Evolutionary conservation across 2,797 vertebrate genomes (phyloP).

Genomic region (Ispidina lecontei): DNA sequence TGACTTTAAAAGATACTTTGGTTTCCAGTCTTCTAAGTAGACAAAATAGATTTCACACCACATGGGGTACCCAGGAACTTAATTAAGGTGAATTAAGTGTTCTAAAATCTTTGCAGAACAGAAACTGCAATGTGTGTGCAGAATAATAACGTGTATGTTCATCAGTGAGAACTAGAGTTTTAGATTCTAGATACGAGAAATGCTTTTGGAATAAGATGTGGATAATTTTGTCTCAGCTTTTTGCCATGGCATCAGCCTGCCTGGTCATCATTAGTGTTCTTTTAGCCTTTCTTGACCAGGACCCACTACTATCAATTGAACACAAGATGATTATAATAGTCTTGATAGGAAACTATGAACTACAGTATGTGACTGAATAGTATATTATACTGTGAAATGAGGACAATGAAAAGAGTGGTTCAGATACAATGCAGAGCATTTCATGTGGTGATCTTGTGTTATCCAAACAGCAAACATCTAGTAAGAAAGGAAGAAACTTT

Average conservation of each 20-base stretch:
- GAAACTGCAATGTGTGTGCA: background rate
- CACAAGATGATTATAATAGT: background rate
- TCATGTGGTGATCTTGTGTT: background rate
- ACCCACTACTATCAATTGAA: background rate
- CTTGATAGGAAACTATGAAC: background rate
- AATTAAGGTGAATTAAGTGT: constrained; percentile 45
- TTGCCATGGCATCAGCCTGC: background rate
- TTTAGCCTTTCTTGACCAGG: background rate
- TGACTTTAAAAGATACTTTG: constrained; percentile 13
- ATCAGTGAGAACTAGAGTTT: background rate
- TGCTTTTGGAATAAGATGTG: background rate
- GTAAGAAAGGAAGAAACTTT: background rate
- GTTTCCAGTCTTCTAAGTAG: background rate
- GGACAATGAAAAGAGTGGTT: background rate
- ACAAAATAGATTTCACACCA: constrained; percentile 27
- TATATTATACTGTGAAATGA: background rate
- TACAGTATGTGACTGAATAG: background rate
- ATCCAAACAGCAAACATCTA: background rate
- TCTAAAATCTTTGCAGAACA: constrained; percentile 30
- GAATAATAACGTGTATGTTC: background rate
- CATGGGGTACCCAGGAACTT: constrained; percentile 1
- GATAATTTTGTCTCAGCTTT: background rate
- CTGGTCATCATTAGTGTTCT: background rate
- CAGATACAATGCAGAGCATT: background rate
- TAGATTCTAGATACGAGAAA: background rate